Conservation (phyloP, 2,888 invertebrate species). For the Drosophila algonquin region DNA sequence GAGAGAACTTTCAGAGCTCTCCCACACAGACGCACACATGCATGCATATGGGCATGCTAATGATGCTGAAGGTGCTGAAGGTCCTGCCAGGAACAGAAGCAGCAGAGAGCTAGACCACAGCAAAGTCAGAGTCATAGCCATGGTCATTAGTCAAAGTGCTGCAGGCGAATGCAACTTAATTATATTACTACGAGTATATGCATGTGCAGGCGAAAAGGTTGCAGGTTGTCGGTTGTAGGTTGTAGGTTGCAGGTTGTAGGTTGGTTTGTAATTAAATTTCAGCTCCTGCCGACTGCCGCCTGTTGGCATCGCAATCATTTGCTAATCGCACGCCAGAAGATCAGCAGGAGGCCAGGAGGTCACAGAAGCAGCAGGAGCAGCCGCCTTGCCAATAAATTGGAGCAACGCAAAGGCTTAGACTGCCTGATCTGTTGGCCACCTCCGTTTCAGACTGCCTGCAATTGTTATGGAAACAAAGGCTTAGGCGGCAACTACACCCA, state of each 20-base stretch:
- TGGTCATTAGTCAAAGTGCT: slow-evolving; percentile 47
- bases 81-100: neutral
- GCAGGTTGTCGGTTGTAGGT: neutral
- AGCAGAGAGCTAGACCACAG: slow-evolving; percentile 14
- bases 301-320: slow-evolving; percentile 1
- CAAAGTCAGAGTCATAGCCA: slow-evolving; percentile 16
- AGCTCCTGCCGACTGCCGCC: slow-evolving; percentile 8
- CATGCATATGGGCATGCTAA: slow-evolving; percentile 28
- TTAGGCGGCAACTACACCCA: slow-evolving; percentile 51
- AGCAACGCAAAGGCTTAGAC: slow-evolving; percentile 20
- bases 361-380: slow-evolving; percentile 10
- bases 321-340: slow-evolving; percentile 4
- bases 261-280: slow-evolving; percentile 33
- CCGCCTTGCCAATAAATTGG: slow-evolving; percentile 20
- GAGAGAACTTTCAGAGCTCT: slow-evolving; percentile 8
- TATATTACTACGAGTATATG: slow-evolving; percentile 25
- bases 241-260: neutral
- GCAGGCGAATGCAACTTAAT: slow-evolving; percentile 45
- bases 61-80: slow-evolving; percentile 14
- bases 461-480: slow-evolving; percentile 68
- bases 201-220: slow-evolving; percentile 9
- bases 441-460: slow-evolving; percentile 45
- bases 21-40: neutral
- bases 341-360: neutral
- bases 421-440: slow-evolving; percentile 32